phyloP scores from a whole-genome alignment of 1,140 invertebrate genomes.

The Agraylea sexmaculata region DNA sequence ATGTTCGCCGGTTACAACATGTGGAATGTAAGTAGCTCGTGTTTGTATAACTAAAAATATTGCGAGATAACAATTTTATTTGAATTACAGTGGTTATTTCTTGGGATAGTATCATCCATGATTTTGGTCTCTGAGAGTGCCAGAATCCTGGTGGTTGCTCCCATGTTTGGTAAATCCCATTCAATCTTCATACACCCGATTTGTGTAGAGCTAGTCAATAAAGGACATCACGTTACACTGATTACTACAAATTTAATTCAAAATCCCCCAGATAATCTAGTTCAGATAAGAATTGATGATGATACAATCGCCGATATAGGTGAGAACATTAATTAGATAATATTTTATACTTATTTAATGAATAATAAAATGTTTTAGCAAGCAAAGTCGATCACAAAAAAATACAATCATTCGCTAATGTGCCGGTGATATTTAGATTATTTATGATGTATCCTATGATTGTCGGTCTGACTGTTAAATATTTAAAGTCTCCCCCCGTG shows the following conservation, averaged over 20 bases:
- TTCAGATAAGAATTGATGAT: conserved; percentile 10
- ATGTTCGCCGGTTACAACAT: too few relatives aligned
- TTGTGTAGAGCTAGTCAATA: conserved; percentile 14
- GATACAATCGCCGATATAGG: conserved; percentile 3
- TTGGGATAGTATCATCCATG: not conserved
- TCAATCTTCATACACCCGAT: conserved; percentile 18
- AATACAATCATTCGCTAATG: too few relatives aligned
- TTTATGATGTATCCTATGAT: too few relatives aligned
- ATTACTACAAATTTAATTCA: conserved; percentile 16
- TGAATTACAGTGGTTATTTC: not conserved
- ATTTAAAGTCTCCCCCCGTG: conserved; percentile 5
- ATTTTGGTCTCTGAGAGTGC: conserved; percentile 9
- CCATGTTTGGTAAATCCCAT: conserved; percentile 21
- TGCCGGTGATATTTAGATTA: too few relatives aligned
- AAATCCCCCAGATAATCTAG: conserved; percentile 16
- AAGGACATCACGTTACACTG: conserved; percentile 23
- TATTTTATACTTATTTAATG: not conserved
- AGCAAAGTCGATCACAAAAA: too few relatives aligned
- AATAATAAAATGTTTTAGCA: too few relatives aligned
- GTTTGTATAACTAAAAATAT: too few relatives aligned
- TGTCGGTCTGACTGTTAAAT: too few relatives aligned
- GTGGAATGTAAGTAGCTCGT: too few relatives aligned
- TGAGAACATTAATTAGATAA: conserved; percentile 5
- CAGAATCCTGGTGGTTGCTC: conserved; percentile 18
- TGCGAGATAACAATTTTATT: not conserved